Evolutionary conservation across 2,888 invertebrate genomes (phyloP).

Genomic region (Heliconius hortense): DNA sequence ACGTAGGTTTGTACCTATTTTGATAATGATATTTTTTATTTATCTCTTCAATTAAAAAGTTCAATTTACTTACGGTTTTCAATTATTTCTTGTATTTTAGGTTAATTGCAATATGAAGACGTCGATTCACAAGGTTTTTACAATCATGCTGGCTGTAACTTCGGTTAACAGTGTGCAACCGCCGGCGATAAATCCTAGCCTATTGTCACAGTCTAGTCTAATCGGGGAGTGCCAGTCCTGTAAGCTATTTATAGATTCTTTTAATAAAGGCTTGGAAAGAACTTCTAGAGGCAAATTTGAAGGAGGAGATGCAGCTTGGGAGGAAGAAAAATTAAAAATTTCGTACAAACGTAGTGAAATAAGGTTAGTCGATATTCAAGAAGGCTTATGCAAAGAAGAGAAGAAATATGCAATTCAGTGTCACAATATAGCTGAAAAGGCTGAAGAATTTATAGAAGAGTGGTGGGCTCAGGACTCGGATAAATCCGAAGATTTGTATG

Average conservation of each 20-base stretch:
- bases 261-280: conserved; percentile 89
- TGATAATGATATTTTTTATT: conserved; percentile 40
- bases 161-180: conserved; percentile 53
- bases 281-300: conserved; percentile 95
- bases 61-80: conserved; percentile 26
- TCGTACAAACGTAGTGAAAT: conserved; percentile 94
- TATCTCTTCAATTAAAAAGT: conserved; percentile 16
- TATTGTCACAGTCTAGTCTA: conserved; percentile 66
- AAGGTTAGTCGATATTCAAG: conserved; percentile 94
- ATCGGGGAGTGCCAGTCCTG: conserved; percentile 91
- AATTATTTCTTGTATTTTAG: conserved; percentile 49
- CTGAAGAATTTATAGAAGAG: conserved; percentile 90
- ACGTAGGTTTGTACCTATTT: background rate
- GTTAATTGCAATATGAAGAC: conserved; percentile 49
- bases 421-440: conserved; percentile 90
- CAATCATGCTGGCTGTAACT: conserved; percentile 45
- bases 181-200: conserved; percentile 56
- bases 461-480: conserved; percentile 90
- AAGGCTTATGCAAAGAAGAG: conserved; percentile 90
- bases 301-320: conserved; percentile 97
- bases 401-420: conserved; percentile 89
- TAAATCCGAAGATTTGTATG: conserved; percentile 62
- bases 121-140: conserved; percentile 38
- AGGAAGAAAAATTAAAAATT: conserved; percentile 91
- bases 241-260: conserved; percentile 87